phyloP scores from a whole-genome alignment of 2,113 vertebrate species.

The Lampris megalopsis region DNA sequence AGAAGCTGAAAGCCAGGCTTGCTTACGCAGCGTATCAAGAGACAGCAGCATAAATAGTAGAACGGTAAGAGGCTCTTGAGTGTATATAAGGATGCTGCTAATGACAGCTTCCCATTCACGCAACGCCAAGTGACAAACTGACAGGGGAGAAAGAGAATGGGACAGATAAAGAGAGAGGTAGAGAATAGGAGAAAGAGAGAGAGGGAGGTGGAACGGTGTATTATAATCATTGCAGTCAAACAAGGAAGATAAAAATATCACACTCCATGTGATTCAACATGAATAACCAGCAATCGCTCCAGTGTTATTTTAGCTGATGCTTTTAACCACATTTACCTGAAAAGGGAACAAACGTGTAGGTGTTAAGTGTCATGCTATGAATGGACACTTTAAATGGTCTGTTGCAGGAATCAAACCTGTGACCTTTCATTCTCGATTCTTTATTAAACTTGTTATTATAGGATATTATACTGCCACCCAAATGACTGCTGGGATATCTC shows the following conservation, averaged over 20 bases:
- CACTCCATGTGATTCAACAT: constrained; percentile 20
- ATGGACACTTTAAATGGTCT: constrained; percentile 3
- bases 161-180: neutral
- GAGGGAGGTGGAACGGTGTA: neutral
- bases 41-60: constrained; percentile 18
- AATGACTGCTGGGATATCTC: neutral
- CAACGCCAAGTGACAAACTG: neutral
- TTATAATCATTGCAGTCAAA: constrained; percentile 17
- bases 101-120: constrained; percentile 27
- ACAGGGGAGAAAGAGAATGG: neutral
- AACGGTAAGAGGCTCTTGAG: constrained; percentile 39
- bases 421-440: too few relatives aligned
- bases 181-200: neutral
- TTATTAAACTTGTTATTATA: too few relatives aligned
- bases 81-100: constrained; percentile 25
- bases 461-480: too few relatives aligned
- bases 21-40: constrained; percentile 44
- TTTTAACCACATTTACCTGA: too few relatives aligned
- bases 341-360: too few relatives aligned
- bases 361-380: neutral
- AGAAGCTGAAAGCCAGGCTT: constrained; percentile 32
- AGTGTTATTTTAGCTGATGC: too few relatives aligned
- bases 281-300: too few relatives aligned
- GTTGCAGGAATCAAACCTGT: constrained; percentile 23
- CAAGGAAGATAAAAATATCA: constrained; percentile 6